Base-by-base conservation (phyloP, 2,888 invertebrate genomes). In the Trachelus iudaicus region DNA sequence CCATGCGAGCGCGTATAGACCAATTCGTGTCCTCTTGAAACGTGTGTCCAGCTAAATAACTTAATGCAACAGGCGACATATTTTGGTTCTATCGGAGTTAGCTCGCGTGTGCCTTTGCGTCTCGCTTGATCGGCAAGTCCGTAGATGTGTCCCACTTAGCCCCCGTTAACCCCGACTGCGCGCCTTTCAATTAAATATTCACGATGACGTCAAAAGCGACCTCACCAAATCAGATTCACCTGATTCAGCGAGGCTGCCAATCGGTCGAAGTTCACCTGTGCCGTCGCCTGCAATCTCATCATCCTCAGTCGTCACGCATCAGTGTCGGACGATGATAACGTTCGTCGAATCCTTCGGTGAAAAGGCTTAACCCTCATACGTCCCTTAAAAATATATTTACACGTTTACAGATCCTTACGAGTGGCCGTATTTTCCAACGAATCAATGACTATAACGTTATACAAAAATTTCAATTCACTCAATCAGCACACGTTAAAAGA, bases 121-220 rank as follows among this genome's bases (percentile, higher is more conserved):
- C 75, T 73, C 77, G 30, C 15, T 71, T 37, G 56, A 73, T 73
- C 76, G 73, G 56, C 75, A 76, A 73, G 77, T 76, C 79, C 79
- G 81, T 79, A 79, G 80, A 82, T 81, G 80, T 79, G 80, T 81
- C 79, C 77, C 82, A 83, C 76, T 90, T 90, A 87, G 89, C 89
- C 89, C 83, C 81, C 78, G 73, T 87, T 86, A 81, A 85, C 84
- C 84, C 81, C 71, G 33, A 33, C 71, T 69, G 40, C 75, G 71
- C 78, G 80, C 82, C 80, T 84, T 83, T 86, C 84, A 85, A 88
- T 88, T 89, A 87, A 88, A 89, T 89, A 84, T 85, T 88, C 88
- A 40, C 85, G 87, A 86, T 90, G 90, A 90, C 90, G 90, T 90
- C 90, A 90, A 87, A 86, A 84, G 40, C 81, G 81, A 81, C 74